Evolutionary conservation across 2,888 invertebrate species (phyloP).

Genomic region (Lordiphosa andalusiaca): DNA sequence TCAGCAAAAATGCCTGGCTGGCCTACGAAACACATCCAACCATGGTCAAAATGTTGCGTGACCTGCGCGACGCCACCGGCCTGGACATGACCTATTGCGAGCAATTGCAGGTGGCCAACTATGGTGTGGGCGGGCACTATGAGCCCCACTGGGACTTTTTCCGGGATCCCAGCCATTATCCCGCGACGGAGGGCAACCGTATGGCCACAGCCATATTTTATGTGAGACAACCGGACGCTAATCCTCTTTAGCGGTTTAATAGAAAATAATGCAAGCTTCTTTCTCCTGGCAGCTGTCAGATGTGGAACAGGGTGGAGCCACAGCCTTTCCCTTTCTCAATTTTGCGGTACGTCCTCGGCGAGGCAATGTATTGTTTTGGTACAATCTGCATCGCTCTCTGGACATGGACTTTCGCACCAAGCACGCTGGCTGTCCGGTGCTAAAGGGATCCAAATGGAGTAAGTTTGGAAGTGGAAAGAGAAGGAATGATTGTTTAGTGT

Average conservation of each 20-base stretch:
- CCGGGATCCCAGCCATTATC: constrained; percentile 87
- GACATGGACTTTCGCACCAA: constrained; percentile 94
- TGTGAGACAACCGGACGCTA: constrained; percentile 84
- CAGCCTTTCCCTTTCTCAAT: constrained; percentile 95
- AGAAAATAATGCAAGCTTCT: not conserved
- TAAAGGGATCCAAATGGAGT: constrained; percentile 98
- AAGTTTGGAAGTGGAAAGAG: constrained; percentile 40
- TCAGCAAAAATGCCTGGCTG: constrained; percentile 85
- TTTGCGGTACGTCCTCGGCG: constrained; percentile 93
- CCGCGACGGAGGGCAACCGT: constrained; percentile 90
- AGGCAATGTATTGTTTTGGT: constrained; percentile 96
- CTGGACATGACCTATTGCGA: constrained; percentile 85
- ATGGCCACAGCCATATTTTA: constrained; percentile 98
- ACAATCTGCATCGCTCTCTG: constrained; percentile 94
- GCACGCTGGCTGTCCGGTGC: constrained; percentile 98
- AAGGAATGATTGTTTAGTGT: no score
- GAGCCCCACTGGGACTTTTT: constrained; percentile 97
- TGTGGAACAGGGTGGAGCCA: constrained; percentile 97
- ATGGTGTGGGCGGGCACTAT: constrained; percentile 98
- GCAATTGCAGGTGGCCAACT: constrained; percentile 98
- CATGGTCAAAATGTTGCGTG: constrained; percentile 82
- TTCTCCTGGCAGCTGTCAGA: constrained; percentile 90
- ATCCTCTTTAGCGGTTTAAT: constrained; percentile 43
- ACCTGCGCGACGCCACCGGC: constrained; percentile 85
- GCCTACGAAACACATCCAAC: constrained; percentile 61